A percentile compares a stretch with the other conserved stretches of the same genome.
phyloP scores from a whole-genome alignment of 2,797 vertebrate genomes.

The Sandelia bainsii region DNA sequence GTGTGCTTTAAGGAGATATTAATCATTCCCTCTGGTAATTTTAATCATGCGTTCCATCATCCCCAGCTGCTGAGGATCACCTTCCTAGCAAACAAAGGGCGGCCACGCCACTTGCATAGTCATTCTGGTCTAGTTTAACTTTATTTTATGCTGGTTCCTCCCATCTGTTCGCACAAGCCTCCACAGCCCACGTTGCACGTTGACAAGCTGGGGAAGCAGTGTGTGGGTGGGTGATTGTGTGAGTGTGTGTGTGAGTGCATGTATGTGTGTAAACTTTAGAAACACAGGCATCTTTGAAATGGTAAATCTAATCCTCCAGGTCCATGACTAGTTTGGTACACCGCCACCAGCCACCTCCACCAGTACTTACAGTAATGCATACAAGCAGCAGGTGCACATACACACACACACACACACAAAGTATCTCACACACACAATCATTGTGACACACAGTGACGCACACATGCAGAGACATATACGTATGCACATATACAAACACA shows the following conservation, averaged over 20 bases:
- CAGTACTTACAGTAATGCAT: slow-evolving; percentile 77
- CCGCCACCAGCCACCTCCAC: slow-evolving; percentile 83
- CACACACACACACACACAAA: slow-evolving; percentile 31
- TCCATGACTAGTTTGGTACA: slow-evolving; percentile 83
- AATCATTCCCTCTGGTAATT: slow-evolving; percentile 99
- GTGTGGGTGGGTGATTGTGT: slow-evolving; percentile 84
- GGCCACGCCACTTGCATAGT: slow-evolving; percentile 89
- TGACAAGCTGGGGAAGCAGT: slow-evolving; percentile 85
- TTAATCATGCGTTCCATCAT: slow-evolving; percentile 99
- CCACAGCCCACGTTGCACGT: slow-evolving; percentile 85
- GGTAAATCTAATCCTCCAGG: slow-evolving; percentile 85
- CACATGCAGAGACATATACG: slow-evolving; percentile 50
- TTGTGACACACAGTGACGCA: slow-evolving; percentile 40
- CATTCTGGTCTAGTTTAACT: slow-evolving; percentile 95
- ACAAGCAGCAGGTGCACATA: slow-evolving; percentile 69
- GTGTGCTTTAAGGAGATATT: slow-evolving; percentile 99
- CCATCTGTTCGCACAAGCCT: slow-evolving; percentile 89
- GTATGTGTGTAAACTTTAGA: slow-evolving; percentile 85
- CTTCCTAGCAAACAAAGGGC: slow-evolving; percentile 99
- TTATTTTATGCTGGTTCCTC: slow-evolving; percentile 89
- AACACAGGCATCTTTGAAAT: slow-evolving; percentile 87
- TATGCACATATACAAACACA: slow-evolving; percentile 58
- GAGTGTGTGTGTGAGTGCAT: slow-evolving; percentile 58
- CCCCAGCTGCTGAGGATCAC: slow-evolving; percentile 99
- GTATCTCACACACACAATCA: slow-evolving; percentile 39